phyloP scores from a whole-genome alignment of 2,797 vertebrate species.

The Phylloscopus collybita region DNA sequence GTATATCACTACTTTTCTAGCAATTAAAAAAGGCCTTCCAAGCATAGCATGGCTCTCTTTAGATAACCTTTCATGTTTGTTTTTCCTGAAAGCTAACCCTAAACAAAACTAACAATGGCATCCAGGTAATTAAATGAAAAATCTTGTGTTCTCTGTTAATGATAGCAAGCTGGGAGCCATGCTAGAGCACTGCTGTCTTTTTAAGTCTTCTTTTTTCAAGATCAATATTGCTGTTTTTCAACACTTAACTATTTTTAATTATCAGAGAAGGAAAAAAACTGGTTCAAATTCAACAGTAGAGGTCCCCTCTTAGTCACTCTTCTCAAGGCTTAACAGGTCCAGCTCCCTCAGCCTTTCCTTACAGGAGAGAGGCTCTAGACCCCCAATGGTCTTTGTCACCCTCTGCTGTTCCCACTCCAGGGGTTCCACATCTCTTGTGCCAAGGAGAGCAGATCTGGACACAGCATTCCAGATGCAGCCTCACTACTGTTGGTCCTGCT shows the following conservation, averaged over 20 bases:
- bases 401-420: rapidly evolving
- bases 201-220: not conserved
- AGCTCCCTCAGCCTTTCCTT: not conserved
- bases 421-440: rapidly evolving
- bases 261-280: not conserved
- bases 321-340: not conserved
- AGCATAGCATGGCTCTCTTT: not conserved
- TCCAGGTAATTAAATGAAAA: not conserved
- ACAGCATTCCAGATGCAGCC: not conserved
- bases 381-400: not conserved
- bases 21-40: not conserved
- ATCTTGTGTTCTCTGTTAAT: not conserved
- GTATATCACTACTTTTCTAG: not conserved
- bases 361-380: not conserved
- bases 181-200: not conserved
- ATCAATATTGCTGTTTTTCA: not conserved
- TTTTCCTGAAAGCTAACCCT: not conserved
- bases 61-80: not conserved
- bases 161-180: not conserved
- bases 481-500: not conserved
- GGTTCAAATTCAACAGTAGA: not conserved
- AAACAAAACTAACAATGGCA: not conserved
- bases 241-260: not conserved
- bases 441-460: not conserved
- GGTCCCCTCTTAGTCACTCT: not conserved